Evolutionary conservation across 2,113 vertebrate genomes (phyloP).

Genomic region (Eolophus roseicapilla): DNA sequence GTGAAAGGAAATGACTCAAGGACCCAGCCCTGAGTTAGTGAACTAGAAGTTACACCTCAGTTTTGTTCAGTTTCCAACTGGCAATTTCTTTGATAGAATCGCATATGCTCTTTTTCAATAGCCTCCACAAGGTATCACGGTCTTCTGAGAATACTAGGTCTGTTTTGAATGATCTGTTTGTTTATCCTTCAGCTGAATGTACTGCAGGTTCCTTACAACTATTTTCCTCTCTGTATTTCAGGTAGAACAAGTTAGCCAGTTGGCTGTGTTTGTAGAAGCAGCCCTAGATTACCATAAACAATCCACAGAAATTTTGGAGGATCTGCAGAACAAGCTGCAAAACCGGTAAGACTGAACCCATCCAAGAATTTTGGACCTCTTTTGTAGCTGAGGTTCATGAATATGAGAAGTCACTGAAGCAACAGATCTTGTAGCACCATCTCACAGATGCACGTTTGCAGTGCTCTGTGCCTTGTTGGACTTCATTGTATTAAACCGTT

Average conservation of each 20-base stretch:
- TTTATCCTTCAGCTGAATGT: neutral
- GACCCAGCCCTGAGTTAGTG: constrained; percentile 17
- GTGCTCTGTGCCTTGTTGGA: neutral
- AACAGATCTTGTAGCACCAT: neutral
- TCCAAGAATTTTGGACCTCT: neutral
- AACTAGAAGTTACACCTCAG: constrained; percentile 37
- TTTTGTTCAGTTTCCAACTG: constrained; percentile 40
- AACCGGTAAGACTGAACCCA: constrained; percentile 73
- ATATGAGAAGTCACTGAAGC: neutral
- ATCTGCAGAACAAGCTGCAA: constrained; percentile 84
- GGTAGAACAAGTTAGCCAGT: constrained; percentile 93
- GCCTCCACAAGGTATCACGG: neutral
- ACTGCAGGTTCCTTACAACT: neutral
- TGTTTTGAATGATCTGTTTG: constrained; percentile 17
- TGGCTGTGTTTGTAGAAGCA: constrained; percentile 86
- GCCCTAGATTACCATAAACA: constrained; percentile 87
- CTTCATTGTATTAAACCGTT: neutral
- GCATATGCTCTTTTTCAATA: neutral
- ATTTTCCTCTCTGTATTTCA: constrained; percentile 58
- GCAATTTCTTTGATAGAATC: neutral
- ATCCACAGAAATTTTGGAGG: constrained; percentile 84
- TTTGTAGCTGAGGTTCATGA: neutral
- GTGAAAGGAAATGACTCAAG: constrained; percentile 50
- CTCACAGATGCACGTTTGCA: neutral
- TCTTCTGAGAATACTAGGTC: constrained; percentile 15